Evolutionary conservation across 2,113 vertebrate genomes (phyloP), one percentile per base, ranked within the genome.

Genomic region (Lasiurus borealis): DNA sequence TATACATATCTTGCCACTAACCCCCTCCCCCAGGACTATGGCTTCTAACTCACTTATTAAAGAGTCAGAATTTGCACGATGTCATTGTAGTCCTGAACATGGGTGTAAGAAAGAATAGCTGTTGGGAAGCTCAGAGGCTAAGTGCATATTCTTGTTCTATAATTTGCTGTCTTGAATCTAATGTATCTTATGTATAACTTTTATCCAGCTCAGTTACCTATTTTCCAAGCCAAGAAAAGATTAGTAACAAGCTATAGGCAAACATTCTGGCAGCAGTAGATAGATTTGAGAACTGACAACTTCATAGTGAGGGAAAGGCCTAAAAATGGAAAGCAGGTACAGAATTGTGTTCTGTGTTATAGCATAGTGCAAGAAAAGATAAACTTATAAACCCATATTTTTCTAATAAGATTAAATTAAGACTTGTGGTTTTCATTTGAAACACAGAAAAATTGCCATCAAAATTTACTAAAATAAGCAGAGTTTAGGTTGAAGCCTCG

Each of bases 401-500:
- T 59, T 77, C 89, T 88, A 88, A 21, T 52, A 34, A 93, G 69
- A 93, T 88, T 90, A 78, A 91, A 78, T 72, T 91, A 85, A 78
- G 75, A 77, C 19, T 52, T 69, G 25, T 50, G 23, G 52, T 72
- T 75, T 94, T 85, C 31, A 81, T 48, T 83, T 83, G 25, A 48
- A 88, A 72, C 14, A 76, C 6, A 80, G 85, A 59, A 90, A 84
- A 48, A 86, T 71, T 87, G 40, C 21, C 46, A 83, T 85, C 21
- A 92, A 78, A 72, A 69, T 77, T 88, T 95, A 50, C 81, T 72
- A 92, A 90, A 92, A 86, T 93, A 89, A 82, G 75, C 85, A 88
- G 23, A 87, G 36, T 36, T 90, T 77, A 46, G 40, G 40, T 40
- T 40, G 40, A 40, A 40, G 40, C 40, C 40, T 40, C 40, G 40